Conservation (phyloP, 2,888 invertebrate genomes). For the Panorpa germanica region DNA sequence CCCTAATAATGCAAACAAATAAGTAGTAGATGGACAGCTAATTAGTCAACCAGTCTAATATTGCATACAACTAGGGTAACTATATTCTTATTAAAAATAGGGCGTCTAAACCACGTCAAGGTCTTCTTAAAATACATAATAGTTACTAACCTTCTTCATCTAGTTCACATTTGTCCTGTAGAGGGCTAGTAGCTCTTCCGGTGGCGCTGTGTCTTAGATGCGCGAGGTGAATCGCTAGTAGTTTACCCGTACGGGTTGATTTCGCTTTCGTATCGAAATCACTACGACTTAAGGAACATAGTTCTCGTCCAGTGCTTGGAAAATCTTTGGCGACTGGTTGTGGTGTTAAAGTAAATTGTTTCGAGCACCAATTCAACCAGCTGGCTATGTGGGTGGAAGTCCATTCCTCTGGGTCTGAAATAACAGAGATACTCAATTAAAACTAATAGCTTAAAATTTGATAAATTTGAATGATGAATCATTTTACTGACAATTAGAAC, state of each 20-base stretch:
- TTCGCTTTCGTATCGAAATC: constrained; percentile 37
- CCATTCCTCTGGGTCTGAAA: constrained; percentile 51
- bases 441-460: too few species aligned
- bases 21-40: too few species aligned
- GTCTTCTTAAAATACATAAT: too few species aligned
- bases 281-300: constrained; percentile 37
- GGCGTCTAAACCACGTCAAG: too few species aligned
- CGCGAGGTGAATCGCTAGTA: constrained; percentile 40
- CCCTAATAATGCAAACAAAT: too few species aligned
- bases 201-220: constrained; percentile 36
- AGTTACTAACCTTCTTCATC: too few species aligned
- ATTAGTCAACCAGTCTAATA: too few species aligned
- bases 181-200: constrained; percentile 34
- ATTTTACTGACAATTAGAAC: too few species aligned
- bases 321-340: constrained; percentile 29
- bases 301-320: constrained; percentile 32
- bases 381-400: constrained; percentile 31
- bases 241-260: constrained; percentile 27
- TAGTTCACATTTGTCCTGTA: constrained; percentile 29
- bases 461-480: too few species aligned
- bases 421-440: too few species aligned
- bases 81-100: too few species aligned
- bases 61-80: too few species aligned
- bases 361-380: constrained; percentile 42
- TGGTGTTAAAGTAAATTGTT: constrained; percentile 35